phyloP scores from a whole-genome alignment of 2,113 vertebrate genomes.

The Macheiramphus alcinus region DNA sequence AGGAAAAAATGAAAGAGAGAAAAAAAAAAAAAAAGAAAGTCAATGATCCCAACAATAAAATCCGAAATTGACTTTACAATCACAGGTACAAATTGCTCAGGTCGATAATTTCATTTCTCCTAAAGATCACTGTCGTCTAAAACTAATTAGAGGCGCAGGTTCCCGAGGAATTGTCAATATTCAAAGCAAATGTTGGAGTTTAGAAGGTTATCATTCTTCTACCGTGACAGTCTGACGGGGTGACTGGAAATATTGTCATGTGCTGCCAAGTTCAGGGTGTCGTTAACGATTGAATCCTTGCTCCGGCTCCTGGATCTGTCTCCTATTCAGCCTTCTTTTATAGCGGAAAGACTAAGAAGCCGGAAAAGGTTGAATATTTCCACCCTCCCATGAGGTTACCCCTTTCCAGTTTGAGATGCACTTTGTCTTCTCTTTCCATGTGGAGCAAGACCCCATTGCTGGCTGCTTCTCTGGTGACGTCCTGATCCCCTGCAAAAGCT shows the following conservation, averaged over 20 bases:
- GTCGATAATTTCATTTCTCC: conserved; percentile 82
- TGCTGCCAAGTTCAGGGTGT: conserved; percentile 74
- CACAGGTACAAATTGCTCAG: conserved; percentile 83
- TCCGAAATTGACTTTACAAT: conserved; percentile 84
- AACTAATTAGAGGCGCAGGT: conserved; percentile 84
- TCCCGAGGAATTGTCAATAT: conserved; percentile 84
- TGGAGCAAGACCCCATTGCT: conserved; percentile 97
- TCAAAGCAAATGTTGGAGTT: conserved; percentile 79
- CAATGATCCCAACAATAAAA: conserved; percentile 85
- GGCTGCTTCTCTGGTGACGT: conserved; percentile 97
- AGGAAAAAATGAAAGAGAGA: neutral
- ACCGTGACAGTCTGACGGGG: conserved; percentile 75
- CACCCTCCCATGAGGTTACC: conserved; percentile 99
- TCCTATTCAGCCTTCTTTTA: conserved; percentile 72
- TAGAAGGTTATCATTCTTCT: conserved; percentile 80
- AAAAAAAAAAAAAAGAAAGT: conserved; percentile 36
- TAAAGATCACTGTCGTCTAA: conserved; percentile 84
- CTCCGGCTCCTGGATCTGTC: conserved; percentile 44
- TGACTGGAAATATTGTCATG: conserved; percentile 67
- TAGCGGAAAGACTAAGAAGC: conserved; percentile 99
- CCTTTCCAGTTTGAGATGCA: conserved; percentile 96
- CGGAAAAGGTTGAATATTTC: conserved; percentile 99
- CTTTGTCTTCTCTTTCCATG: conserved; percentile 96
- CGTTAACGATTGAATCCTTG: conserved; percentile 61
- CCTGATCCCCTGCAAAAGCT: conserved; percentile 98